A percentile compares a stretch with the other conserved stretches of the same genome.
These are phyloP conservation scores for Channallabes apus DNA, from an alignment of 2,797 vertebrate species.

Conservation along the genomic window DNA sequence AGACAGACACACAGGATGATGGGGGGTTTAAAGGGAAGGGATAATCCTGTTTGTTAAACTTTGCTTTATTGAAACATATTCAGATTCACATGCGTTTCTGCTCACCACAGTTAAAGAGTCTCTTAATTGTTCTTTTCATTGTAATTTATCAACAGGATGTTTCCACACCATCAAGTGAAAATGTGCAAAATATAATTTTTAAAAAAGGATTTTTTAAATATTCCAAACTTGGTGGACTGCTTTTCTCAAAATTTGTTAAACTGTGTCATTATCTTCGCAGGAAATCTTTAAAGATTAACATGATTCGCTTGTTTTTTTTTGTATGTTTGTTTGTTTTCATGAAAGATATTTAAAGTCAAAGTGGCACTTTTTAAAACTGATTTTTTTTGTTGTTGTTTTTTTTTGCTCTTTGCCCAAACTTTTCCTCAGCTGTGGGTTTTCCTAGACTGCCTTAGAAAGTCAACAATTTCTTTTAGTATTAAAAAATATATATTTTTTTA, in stretches of 20 bases:
- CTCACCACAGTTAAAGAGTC: neutral
- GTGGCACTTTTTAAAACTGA: too few relatives aligned
- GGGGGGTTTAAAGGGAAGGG: neutral
- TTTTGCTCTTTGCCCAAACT: neutral
- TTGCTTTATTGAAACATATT: neutral
- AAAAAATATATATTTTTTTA: neutral
- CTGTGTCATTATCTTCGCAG: neutral
- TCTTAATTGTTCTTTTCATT: too few relatives aligned
- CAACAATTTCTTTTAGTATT: neutral
- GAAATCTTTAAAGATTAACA: neutral
- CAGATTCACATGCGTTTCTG: neutral
- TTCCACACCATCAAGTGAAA: too few relatives aligned
- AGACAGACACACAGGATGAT: neutral
- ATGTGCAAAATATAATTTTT: neutral
- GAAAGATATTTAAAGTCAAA: neutral
- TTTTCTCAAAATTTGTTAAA: neutral
- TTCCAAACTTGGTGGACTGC: neutral
- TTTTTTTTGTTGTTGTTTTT: neutral
- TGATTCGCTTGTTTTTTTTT: too few relatives aligned
- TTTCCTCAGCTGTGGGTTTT: neutral
- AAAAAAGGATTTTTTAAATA: neutral
- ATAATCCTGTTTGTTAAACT: neutral
- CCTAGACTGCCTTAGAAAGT: neutral
- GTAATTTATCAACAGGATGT: too few relatives aligned
- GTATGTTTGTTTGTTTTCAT: neutral